phyloP scores from a whole-genome alignment of 2,888 invertebrate genomes.

The Mactromeris polynyma region DNA sequence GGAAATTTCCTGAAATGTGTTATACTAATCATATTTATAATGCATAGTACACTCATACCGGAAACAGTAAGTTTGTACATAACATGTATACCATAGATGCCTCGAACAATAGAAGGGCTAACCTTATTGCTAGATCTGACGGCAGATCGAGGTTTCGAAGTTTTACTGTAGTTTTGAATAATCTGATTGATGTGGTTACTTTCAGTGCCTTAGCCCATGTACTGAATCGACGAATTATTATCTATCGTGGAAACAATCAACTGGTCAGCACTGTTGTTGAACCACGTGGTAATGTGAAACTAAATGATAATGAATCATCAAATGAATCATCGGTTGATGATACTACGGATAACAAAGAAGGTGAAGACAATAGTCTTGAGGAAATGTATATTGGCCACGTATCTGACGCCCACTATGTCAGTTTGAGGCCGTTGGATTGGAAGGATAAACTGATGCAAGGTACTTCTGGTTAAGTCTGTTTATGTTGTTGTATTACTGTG shows the following conservation, averaged over 20 bases:
- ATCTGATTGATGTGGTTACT: too few relatives aligned
- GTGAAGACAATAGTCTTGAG: neutral
- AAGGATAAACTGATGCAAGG: slow-evolving; percentile 37
- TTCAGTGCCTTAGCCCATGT: slow-evolving; percentile 26
- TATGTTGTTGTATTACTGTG: too few relatives aligned
- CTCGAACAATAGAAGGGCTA: too few relatives aligned
- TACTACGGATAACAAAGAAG: neutral
- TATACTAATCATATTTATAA: too few relatives aligned
- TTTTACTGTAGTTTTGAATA: too few relatives aligned
- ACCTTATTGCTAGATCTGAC: too few relatives aligned
- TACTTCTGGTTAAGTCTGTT: neutral
- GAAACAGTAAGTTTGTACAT: too few relatives aligned
- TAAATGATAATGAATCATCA: neutral
- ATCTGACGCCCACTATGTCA: slow-evolving; percentile 62
- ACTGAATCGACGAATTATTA: slow-evolving; percentile 7
- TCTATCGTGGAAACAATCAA: slow-evolving; percentile 16
- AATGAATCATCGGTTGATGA: neutral
- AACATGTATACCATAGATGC: too few relatives aligned
- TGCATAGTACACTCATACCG: too few relatives aligned
- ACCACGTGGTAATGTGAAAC: slow-evolving; percentile 1
- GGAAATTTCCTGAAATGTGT: too few relatives aligned
- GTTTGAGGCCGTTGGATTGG: slow-evolving; percentile 57
- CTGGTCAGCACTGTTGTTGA: neutral
- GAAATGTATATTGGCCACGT: slow-evolving; percentile 59
- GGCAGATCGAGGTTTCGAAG: too few relatives aligned